Conservation (phyloP, 2,888 invertebrate genomes). For the Apotomis betuletana region DNA sequence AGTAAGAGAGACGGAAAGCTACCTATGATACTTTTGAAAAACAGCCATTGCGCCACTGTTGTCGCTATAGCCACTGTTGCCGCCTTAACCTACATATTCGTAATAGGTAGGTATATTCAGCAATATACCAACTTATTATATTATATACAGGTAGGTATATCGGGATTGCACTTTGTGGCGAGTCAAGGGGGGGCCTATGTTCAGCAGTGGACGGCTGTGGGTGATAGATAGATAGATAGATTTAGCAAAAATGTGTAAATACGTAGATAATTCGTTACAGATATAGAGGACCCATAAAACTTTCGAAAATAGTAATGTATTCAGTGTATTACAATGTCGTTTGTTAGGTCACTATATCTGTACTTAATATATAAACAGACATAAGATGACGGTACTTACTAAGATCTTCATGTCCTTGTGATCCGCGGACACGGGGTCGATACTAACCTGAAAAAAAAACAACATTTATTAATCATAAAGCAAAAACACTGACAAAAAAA, state of each 20-base stretch:
- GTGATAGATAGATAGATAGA: no score
- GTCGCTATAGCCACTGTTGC: no score
- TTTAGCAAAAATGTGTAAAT: background rate
- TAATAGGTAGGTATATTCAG: no score
- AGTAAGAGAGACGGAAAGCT: no score
- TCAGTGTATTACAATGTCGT: background rate
- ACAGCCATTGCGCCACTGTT: no score
- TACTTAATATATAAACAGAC: constrained; percentile 63
- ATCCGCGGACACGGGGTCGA: constrained; percentile 79
- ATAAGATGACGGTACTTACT: constrained; percentile 75
- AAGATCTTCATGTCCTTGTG: constrained; percentile 83
- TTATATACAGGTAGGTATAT: no score
- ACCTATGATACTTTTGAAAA: no score
- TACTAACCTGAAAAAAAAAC: constrained; percentile 75
- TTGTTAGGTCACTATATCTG: background rate
- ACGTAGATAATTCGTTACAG: constrained; percentile 9
- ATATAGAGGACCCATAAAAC: background rate
- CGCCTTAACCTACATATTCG: no score
- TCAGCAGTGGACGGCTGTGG: no score
- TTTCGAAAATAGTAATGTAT: background rate
- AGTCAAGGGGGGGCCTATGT: no score
- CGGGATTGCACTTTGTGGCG: no score
- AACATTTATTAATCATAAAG: constrained; percentile 26
- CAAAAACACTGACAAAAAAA: constrained; percentile 34
- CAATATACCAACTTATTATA: no score